Base-by-base conservation (phyloP, 2,113 vertebrate species). In the Aegithalos caudatus region DNA sequence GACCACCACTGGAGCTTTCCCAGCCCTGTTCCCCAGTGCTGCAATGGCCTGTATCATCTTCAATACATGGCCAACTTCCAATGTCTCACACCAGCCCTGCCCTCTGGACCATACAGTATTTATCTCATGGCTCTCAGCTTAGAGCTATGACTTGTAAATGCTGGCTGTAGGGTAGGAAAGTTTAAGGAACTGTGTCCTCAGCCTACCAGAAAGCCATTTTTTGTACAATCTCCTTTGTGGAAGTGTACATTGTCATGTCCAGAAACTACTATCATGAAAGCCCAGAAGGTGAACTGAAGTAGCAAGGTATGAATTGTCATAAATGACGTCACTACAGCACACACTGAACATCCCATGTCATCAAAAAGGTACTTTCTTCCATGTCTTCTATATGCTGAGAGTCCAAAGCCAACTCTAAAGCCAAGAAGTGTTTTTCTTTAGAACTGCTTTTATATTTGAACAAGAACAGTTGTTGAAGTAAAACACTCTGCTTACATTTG, bases 51-150 rank as follows among this genome's bases (percentile, higher is more conserved):
- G 3, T 19, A 42, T 53, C 19, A 40, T 12, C 31, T 70, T 86
- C 37, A 56, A 14, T 0, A 0, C 8, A 17, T 0, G 1, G 50
- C 24, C 21, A 77, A 4, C n/a, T 60, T 82, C 40, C 86, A 88
- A 24, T 24, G 53, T 22, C 25, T 81, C 44, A 25, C 53, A 48
- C 12, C 31, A 62, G 15, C 16, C 51, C 8, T 40, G n/a, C 7
- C 15, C 28, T 53, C 50, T 47, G 33, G 82, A 40, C 35, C 11
- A 12, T 6, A 27, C 11, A 40, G 15, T 27, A 58, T 72, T 69
- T 53, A 69, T 11, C 3, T 79, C 14, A 18, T 14, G 6, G 31
- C 5, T 61, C 40, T 83, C 45, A 78, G 28, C 23, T 81, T 35
- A 57, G 33, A 50, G 23, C 7, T 61, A 37, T 14, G n/a, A 28